phyloP scores from a whole-genome alignment of 2,113 vertebrate species.

The Rhabdomys dilectus region DNA sequence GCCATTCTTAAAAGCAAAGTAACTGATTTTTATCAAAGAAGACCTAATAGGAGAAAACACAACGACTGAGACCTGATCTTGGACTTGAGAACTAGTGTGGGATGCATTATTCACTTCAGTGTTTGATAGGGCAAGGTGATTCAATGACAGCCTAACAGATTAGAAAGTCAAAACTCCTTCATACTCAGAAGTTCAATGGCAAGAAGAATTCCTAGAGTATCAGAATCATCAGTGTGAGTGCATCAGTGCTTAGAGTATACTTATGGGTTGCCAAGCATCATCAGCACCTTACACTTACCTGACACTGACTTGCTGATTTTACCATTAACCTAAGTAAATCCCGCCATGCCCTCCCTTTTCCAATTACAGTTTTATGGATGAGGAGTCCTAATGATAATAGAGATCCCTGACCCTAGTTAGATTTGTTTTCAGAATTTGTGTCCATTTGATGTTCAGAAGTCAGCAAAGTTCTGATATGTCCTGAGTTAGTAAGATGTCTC shows the following conservation, averaged over 20 bases:
- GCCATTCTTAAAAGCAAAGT: neutral
- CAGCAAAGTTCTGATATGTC: neutral
- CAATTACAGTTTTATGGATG: neutral
- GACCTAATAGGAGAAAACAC: neutral
- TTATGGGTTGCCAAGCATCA: neutral
- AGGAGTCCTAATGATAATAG: neutral
- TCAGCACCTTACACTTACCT: neutral
- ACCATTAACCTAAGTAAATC: neutral
- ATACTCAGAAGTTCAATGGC: neutral
- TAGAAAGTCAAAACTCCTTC: neutral
- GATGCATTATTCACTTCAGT: constrained; percentile 6
- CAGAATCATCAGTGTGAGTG: neutral
- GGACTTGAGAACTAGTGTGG: neutral
- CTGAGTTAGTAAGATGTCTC: neutral
- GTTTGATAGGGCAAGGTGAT: constrained; percentile 3
- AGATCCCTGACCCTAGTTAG: neutral
- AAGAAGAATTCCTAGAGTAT: constrained; percentile 22
- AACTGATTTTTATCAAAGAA: neutral
- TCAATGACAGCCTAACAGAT: neutral
- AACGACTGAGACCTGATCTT: neutral
- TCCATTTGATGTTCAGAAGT: neutral
- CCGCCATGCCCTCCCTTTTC: neutral
- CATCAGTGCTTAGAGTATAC: neutral
- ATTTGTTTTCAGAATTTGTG: neutral
- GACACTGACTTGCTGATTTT: neutral